Percentiles rank a stretch among this genome's conserved stretches.
These are phyloP conservation scores for Prunella himalayana DNA, from an alignment of 2,113 vertebrate species.

Conservation along the genomic window DNA sequence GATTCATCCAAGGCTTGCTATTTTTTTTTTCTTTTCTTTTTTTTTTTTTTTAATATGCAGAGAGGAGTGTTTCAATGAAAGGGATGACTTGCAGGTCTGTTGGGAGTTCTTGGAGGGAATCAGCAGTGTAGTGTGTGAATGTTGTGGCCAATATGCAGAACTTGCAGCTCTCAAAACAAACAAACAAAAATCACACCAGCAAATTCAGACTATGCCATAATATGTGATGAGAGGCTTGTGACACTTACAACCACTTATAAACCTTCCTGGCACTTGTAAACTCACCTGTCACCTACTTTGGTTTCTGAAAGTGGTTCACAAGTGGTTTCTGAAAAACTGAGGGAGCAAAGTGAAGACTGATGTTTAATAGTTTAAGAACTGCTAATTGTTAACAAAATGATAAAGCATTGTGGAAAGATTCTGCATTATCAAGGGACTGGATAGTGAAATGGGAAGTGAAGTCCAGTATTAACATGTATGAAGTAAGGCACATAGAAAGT, in stretches of 20 bases:
- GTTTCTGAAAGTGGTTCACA: too few relatives aligned
- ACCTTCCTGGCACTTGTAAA: background rate
- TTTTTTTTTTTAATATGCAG: too few relatives aligned
- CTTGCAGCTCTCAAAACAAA: background rate
- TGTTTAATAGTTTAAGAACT: background rate
- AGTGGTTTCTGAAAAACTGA: background rate
- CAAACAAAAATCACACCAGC: background rate
- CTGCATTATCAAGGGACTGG: background rate
- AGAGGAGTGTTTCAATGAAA: background rate
- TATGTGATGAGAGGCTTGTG: background rate
- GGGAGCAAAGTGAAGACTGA: background rate
- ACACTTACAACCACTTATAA: background rate
- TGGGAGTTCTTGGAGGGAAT: background rate
- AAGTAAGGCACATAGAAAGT: background rate
- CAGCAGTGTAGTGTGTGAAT: background rate
- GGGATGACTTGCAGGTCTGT: background rate
- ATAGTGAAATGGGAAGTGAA: background rate
- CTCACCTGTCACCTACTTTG: too few relatives aligned
- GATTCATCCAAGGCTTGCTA: background rate
- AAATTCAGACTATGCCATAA: background rate
- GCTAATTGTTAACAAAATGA: background rate
- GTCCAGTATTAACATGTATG: background rate
- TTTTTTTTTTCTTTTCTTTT: too few relatives aligned
- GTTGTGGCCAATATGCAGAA: background rate
- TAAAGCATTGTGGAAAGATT: background rate